Conservation (phyloP, 2,797 vertebrate genomes). For the Syngnathus acus region DNA sequence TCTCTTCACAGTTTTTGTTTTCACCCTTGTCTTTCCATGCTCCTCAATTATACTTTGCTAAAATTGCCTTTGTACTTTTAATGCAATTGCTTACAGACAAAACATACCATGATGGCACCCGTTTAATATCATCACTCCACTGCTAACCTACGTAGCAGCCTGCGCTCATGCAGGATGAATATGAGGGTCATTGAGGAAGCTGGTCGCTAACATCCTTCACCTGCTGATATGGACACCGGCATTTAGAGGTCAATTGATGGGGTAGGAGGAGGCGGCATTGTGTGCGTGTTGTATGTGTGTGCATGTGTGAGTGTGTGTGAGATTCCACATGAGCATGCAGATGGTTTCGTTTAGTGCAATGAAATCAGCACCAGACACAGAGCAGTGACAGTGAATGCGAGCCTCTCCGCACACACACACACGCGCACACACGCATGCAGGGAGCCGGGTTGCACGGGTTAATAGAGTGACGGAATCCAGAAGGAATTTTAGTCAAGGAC, state of each 20-base stretch:
- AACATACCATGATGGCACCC: background rate
- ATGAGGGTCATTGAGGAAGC: slow-evolving; percentile 34
- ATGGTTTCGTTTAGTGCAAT: slow-evolving; percentile 64
- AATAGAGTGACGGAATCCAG: slow-evolving; percentile 63
- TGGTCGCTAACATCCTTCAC: slow-evolving; percentile 58
- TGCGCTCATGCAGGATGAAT: slow-evolving; percentile 27
- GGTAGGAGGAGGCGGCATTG: slow-evolving; percentile 35
- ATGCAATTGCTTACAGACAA: background rate
- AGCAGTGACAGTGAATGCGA: slow-evolving; percentile 57
- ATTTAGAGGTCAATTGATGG: slow-evolving; percentile 56
- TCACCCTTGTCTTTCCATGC: background rate
- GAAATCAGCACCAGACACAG: slow-evolving; percentile 65
- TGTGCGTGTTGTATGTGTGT: slow-evolving; percentile 24
- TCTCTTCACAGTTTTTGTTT: too few species aligned
- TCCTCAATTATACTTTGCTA: background rate
- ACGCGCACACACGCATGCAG: slow-evolving; percentile 19
- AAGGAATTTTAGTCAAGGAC: slow-evolving; percentile 63
- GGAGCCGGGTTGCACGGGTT: slow-evolving; percentile 36
- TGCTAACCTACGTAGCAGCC: background rate
- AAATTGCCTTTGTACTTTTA: background rate
- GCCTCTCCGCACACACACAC: slow-evolving; percentile 29
- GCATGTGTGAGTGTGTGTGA: slow-evolving; percentile 25
- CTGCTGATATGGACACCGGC: slow-evolving; percentile 55
- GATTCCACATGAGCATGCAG: slow-evolving; percentile 58
- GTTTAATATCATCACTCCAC: background rate